Evolutionary conservation across 2,113 vertebrate species (phyloP).

Genomic region (Arizona elegans): DNA sequence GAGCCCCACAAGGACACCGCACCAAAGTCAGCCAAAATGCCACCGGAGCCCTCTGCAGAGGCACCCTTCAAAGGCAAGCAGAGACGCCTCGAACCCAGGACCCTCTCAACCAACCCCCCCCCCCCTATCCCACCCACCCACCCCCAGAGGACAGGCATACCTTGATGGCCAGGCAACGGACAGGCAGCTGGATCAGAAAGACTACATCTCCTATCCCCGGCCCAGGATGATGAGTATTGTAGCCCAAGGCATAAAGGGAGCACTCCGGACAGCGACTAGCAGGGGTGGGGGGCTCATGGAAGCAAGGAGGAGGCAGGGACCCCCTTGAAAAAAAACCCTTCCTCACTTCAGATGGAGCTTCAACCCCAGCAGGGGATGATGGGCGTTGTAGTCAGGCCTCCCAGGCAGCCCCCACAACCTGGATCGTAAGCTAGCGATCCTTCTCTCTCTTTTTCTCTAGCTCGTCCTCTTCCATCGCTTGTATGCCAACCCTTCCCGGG

Average conservation of each 20-base stretch:
- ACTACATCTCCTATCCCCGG: background rate
- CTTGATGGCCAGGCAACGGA: no score
- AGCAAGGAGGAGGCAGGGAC: background rate
- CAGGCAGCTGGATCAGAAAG: background rate
- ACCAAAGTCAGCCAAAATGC: background rate
- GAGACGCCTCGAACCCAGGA: background rate
- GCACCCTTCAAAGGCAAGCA: background rate
- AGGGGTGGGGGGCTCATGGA: background rate
- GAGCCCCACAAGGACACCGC: background rate
- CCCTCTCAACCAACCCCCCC: background rate
- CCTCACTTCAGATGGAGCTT: background rate
- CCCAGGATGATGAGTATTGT: background rate
- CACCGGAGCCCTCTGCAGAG: background rate
- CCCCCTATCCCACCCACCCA: no score
- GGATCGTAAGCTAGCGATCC: background rate
- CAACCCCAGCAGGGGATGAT: background rate
- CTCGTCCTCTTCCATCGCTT: background rate
- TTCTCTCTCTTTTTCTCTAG: no score
- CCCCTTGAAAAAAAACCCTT: background rate
- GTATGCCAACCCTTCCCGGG: no score
- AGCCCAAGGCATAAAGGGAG: background rate
- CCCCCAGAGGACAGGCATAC: no score
- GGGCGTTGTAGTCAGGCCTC: background rate
- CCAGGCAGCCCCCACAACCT: background rate
- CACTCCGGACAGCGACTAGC: no score